A percentile compares a stretch with the other conserved stretches of the same genome.
Evolutionary conservation across 1,140 invertebrate species (phyloP).

Genomic region (Chrysomallon squamiferum): DNA sequence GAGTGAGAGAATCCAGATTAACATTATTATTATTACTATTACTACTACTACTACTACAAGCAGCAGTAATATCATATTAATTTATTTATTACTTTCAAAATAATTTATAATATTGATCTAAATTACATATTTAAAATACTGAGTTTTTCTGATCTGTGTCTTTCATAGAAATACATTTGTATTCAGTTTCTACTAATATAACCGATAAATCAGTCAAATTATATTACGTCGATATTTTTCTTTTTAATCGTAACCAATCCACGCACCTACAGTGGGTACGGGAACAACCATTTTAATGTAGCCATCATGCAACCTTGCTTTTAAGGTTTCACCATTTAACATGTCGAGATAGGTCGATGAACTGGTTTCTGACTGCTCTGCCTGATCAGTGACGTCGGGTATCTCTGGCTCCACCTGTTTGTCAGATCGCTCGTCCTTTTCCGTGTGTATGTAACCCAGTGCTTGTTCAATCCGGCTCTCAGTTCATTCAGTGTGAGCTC

Average conservation of each 20-base stretch:
- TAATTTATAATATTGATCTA: too few relatives aligned
- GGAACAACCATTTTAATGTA: not conserved
- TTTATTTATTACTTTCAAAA: too few relatives aligned
- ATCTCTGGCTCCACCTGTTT: not conserved
- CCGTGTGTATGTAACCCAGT: not conserved
- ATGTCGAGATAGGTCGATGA: not conserved
- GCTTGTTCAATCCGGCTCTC: not conserved
- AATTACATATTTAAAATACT: too few relatives aligned
- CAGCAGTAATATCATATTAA: too few relatives aligned
- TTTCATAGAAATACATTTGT: too few relatives aligned
- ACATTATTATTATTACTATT: too few relatives aligned
- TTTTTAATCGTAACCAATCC: slow-evolving; percentile 1
- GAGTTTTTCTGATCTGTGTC: too few relatives aligned
- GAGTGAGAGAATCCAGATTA: too few relatives aligned
- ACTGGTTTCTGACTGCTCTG: not conserved
- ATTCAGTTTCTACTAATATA: too few relatives aligned
- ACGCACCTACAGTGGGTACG: not conserved
- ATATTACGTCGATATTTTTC: too few relatives aligned
- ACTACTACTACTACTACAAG: too few relatives aligned
- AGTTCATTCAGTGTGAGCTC: not conserved
- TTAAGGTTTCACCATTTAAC: not conserved
- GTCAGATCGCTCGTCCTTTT: not conserved
- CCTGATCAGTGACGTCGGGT: not conserved
- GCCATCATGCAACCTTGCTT: not conserved
- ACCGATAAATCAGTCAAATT: too few relatives aligned